Percentiles rank a stretch among this genome's conserved stretches.
Evolutionary conservation across 1,140 invertebrate species (phyloP).

Genomic region (Caligus rogercresseyi): DNA sequence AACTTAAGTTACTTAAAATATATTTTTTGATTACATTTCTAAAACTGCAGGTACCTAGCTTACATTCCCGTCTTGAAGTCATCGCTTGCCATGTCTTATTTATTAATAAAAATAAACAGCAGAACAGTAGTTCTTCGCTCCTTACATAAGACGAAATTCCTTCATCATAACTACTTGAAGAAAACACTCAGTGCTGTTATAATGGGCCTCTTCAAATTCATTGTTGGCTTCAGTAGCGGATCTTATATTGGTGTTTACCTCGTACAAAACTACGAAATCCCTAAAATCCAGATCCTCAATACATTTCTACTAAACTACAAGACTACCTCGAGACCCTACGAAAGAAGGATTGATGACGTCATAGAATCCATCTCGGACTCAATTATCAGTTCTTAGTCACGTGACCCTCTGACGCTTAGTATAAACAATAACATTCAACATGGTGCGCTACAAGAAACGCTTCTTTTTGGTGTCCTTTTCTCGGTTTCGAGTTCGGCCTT

Average conservation of each 20-base stretch:
- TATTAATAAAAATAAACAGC: too few relatives aligned
- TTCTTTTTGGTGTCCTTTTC: background rate
- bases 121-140: too few relatives aligned
- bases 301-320: background rate
- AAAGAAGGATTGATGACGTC: conserved; percentile 1
- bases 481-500: background rate
- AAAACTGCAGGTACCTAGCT: too few relatives aligned
- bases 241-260: background rate
- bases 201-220: conserved; percentile 6
- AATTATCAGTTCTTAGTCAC: background rate
- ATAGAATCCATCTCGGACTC: background rate
- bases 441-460: conserved; percentile 7
- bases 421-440: background rate
- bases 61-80: too few relatives aligned
- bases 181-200: background rate
- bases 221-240: background rate
- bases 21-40: too few relatives aligned
- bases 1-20: too few relatives aligned
- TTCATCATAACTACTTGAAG: background rate
- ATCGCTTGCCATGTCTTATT: too few relatives aligned
- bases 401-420: background rate
- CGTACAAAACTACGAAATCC: conserved; percentile 4
- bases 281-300: background rate
- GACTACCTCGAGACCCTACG: background rate
- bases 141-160: too few relatives aligned